Base-by-base conservation (phyloP, 1,140 invertebrate species). In the Phthorimaea operculella region DNA sequence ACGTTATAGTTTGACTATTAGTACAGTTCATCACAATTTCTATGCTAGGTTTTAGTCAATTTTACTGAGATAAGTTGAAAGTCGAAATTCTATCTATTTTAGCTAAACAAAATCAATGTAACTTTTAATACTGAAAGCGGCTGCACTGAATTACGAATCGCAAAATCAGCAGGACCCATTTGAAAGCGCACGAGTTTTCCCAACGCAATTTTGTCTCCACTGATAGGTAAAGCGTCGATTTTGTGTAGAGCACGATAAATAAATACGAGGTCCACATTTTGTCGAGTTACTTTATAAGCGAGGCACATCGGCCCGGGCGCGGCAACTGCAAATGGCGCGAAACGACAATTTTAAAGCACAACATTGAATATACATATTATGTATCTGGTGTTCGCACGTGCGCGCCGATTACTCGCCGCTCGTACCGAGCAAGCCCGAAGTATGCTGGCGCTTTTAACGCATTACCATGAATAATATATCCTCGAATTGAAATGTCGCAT, bases 401-500 rank as follows among this genome's bases (percentile, higher is more conserved):
- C 70, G 68, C 65, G 58, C 66, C 76, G 79, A 81, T 81, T 84
- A 78, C 74, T 75, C 72, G 73, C 66, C 72, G 73, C 66, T 64
- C 62, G 62, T 60, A 69, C 67, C 63, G 55, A 67, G 59, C 60
- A 63, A 68, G 60, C 55, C 72, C 67, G 70, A 70, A 79, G 74
- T 70, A 70, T 65, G 70, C 68, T 55, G 68, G 60, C 71, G 81
- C 79, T 85, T 83, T 85, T 83, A 85, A 82, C 78, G 78, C 77
- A 83, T 85, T 85, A 85, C 78, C 79, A 79, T 85, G 82, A 85
- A 83, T 85, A 85, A 83, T 80, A 83, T 83, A 85, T 79, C 69
- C 69, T 72, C 67, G 83, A 83, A 85, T 85, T 85, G 81, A 85
- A 84, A 85, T 85, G 78, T 85, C 81, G 81, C 74, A 80, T 79